Evolutionary conservation across 1,140 invertebrate species (phyloP).

Genomic region (Rhizoglyphus robini): DNA sequence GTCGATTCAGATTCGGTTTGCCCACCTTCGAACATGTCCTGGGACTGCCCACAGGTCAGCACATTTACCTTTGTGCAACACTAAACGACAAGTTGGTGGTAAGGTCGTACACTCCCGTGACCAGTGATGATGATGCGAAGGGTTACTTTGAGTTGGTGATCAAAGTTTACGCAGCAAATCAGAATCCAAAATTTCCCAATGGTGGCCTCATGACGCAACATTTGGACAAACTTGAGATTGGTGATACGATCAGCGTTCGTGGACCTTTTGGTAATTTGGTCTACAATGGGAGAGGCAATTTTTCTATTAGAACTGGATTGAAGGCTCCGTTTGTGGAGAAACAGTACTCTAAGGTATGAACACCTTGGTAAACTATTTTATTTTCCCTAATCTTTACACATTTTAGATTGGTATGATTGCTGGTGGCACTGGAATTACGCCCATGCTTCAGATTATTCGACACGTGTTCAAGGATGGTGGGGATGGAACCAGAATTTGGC

Average conservation of each 20-base stretch:
- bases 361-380: too few relatives aligned
- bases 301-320: constrained; percentile 72
- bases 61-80: constrained; percentile 79
- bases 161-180: constrained; percentile 94
- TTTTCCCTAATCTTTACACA: too few relatives aligned
- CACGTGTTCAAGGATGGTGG: constrained; percentile 61
- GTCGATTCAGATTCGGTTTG: constrained; percentile 75
- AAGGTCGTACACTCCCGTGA: constrained; percentile 91
- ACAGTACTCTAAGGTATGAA: constrained; percentile 25
- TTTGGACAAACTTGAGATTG: constrained; percentile 73
- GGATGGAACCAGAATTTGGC: constrained; percentile 63
- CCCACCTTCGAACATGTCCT: constrained; percentile 74
- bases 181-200: constrained; percentile 92
- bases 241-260: constrained; percentile 80
- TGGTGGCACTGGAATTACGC: constrained; percentile 60
- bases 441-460: constrained; percentile 84
- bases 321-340: constrained; percentile 60
- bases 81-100: constrained; percentile 80
- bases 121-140: constrained; percentile 81
- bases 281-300: constrained; percentile 45
- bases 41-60: constrained; percentile 86
- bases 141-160: constrained; percentile 91
- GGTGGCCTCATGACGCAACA: constrained; percentile 95
- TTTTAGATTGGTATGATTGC: constrained; percentile 79
- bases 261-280: constrained; percentile 80